Percentiles rank a stretch among this genome's conserved stretches.
Conservation (phyloP, 2,113 vertebrate genomes). For the Gambusia holbrooki region DNA sequence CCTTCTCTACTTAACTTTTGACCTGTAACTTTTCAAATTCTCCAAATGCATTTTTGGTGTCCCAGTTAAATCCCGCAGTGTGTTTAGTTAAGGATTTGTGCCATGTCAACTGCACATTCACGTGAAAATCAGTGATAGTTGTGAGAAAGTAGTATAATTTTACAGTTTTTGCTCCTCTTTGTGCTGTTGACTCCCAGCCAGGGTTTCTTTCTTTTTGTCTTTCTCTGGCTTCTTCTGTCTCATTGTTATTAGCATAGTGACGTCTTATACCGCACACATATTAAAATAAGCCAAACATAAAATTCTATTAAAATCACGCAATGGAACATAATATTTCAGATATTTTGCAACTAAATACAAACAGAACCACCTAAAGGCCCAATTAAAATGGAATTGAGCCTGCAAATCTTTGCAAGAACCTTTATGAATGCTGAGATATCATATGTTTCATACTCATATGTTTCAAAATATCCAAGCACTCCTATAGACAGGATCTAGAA, state of each 20-base stretch:
- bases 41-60: conserved; percentile 11
- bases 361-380: conserved; percentile 66
- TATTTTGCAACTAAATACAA: conserved; percentile 66
- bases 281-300: conserved; percentile 16
- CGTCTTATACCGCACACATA: neutral
- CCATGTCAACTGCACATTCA: neutral
- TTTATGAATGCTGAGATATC: conserved; percentile 66
- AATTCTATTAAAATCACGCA: conserved; percentile 38
- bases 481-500: conserved; percentile 50
- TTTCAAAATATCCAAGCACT: conserved; percentile 66
- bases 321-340: conserved; percentile 48
- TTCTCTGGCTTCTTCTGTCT: conserved; percentile 7
- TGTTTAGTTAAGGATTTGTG: neutral
- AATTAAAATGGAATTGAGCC: conserved; percentile 72
- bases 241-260: neutral
- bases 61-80: neutral
- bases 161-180: neutral
- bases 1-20: conserved; percentile 29
- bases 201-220: neutral
- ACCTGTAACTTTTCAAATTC: conserved; percentile 15
- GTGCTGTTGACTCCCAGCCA: neutral
- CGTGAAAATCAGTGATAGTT: conserved; percentile 4
- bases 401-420: conserved; percentile 56
- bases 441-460: conserved; percentile 65
- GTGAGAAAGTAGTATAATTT: neutral